Percentiles rank a stretch among this genome's conserved stretches.
These are phyloP conservation scores for Mystacornis crossleyi DNA, from an alignment of 2,113 vertebrate genomes.

Conservation along the genomic window DNA sequence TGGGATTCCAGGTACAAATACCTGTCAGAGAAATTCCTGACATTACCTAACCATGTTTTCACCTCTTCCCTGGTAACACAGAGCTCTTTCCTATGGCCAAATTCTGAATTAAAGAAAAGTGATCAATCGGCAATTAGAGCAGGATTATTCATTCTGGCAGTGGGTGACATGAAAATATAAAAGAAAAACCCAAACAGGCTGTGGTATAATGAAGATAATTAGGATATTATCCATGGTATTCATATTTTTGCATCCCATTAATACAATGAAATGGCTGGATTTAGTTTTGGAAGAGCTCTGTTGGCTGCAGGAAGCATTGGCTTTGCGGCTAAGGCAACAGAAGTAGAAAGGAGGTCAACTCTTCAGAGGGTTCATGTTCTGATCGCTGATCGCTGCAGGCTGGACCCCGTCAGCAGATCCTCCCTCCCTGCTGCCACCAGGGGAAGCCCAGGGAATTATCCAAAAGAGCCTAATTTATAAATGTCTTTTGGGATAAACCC, in stretches of 20 bases:
- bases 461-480: background rate
- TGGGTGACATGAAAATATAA: background rate
- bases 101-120: background rate
- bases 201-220: background rate
- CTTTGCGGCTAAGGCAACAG: background rate
- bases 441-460: background rate
- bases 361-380: background rate
- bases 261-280: background rate
- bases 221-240: background rate
- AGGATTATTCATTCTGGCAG: background rate
- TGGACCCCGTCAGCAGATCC: background rate
- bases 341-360: background rate
- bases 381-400: background rate
- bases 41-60: background rate
- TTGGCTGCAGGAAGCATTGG: background rate
- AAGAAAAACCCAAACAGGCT: background rate
- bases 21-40: conserved; percentile 14
- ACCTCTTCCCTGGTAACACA: background rate
- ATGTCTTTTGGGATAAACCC: background rate
- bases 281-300: background rate
- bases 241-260: background rate
- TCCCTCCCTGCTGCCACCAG: background rate
- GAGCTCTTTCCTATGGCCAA: background rate
- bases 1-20: background rate
- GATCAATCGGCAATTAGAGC: background rate